Base-by-base conservation (phyloP, 2,113 vertebrate species). In the Chaetodon trifascialis region DNA sequence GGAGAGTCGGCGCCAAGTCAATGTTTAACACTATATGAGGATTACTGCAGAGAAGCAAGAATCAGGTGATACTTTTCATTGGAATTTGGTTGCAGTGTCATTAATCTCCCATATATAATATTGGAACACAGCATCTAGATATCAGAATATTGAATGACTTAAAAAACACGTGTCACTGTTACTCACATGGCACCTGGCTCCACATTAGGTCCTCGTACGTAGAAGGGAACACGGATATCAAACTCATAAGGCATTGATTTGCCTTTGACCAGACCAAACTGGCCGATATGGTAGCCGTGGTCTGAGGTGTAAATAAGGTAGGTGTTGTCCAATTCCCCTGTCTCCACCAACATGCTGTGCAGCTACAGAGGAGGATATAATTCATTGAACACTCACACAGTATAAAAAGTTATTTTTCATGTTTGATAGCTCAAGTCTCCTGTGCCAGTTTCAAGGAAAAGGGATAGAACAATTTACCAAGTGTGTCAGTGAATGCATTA, bases 181-280 rank as follows among this genome's bases (percentile, higher is more conserved):
- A 94, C 98, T 97, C 92, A 99, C 98, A 96, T 92, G 14, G 96
- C 95, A 7, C 97, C 97, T 7, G 96, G 96, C 55, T 99, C 97
- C 95, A 99, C 97, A 63, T 97, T 97, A 64, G 98, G 98, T 64
- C 98, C 98, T 76, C 98, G 94, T 56, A 99, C 83, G 6, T 97
- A 99, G 93, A 99, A 99, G 2, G 98, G 98, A 82, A 99, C 97
- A 59, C 98, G 94, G 92, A 99, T 98, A 86, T 99, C 98, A 54
- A 99, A 99, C 89, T 99, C 98, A 1, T 99, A 99, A 0, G 98
- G 98, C 98, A 99, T 99, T 15, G 98, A 99, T 90, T 99, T 99
- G 36, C 98, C 98, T 91, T 99, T 99, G 72, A 99, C 97, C 84
- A 99, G 95, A 8, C 98, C 98, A 73, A 99, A 99, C 93, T 99